Conservation (phyloP, 1,140 invertebrate genomes). For the Drosophila punjabiensis region DNA sequence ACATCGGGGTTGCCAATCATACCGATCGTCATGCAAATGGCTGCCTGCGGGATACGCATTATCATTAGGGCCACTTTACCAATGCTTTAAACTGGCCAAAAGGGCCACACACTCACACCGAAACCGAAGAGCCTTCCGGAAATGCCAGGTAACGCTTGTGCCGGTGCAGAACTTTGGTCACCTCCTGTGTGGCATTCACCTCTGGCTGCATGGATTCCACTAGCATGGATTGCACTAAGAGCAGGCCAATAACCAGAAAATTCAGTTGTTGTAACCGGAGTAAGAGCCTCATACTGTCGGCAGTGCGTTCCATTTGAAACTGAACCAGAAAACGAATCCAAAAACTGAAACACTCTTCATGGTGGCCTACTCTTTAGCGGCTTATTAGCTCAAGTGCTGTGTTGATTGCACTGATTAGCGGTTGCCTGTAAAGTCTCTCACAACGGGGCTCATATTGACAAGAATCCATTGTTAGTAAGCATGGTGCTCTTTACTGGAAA, state of each 20-base stretch:
- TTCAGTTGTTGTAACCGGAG: neutral
- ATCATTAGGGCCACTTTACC: slow-evolving; percentile 1
- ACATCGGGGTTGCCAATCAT: slow-evolving; percentile 81
- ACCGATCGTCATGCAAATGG: slow-evolving; percentile 81
- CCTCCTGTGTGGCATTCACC: slow-evolving; percentile 38
- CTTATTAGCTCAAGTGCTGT: slow-evolving; percentile 55
- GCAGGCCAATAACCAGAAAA: slow-evolving; percentile 4
- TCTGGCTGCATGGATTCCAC: slow-evolving; percentile 2
- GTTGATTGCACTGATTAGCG: slow-evolving; percentile 69
- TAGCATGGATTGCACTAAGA: slow-evolving; percentile 3
- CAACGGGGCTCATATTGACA: slow-evolving; percentile 36
- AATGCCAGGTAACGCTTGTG: slow-evolving; percentile 83
- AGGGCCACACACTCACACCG: slow-evolving; percentile 68
- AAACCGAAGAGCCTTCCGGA: slow-evolving; percentile 85
- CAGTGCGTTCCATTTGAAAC: slow-evolving; percentile 45
- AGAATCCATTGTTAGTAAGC: slow-evolving; percentile 17
- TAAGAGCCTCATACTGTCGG: slow-evolving; percentile 43
- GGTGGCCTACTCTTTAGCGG: slow-evolving; percentile 22
- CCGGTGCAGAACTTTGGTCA: slow-evolving; percentile 62
- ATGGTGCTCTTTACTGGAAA: neutral
- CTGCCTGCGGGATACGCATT: slow-evolving; percentile 50
- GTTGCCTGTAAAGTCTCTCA: slow-evolving; percentile 33
- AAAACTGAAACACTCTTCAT: neutral
- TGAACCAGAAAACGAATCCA: slow-evolving; percentile 6
- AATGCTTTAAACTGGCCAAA: neutral